Evolutionary conservation across 1,140 invertebrate species (phyloP).

Genomic region (Marisa cornuarietis): DNA sequence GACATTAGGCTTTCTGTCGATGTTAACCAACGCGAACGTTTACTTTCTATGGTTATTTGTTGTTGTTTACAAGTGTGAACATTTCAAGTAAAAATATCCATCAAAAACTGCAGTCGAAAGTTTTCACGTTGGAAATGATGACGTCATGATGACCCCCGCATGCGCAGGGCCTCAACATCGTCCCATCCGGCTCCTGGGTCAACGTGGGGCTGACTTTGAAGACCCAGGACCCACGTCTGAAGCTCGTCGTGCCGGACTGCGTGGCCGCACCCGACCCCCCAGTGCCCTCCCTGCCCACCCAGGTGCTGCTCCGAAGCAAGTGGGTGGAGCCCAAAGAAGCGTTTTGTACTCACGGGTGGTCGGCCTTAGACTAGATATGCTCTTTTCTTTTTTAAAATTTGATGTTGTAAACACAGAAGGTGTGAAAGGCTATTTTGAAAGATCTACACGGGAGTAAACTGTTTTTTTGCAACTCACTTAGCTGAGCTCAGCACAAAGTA

Average conservation of each 20-base stretch:
- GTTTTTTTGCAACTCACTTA: too few relatives aligned
- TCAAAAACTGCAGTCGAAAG: background rate
- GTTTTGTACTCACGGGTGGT: too few relatives aligned
- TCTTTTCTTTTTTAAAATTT: too few relatives aligned
- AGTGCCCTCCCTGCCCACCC: background rate
- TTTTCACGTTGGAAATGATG: background rate
- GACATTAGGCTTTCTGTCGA: background rate
- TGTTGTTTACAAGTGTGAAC: too few relatives aligned
- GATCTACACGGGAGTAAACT: too few relatives aligned
- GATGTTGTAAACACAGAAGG: too few relatives aligned
- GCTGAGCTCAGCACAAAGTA: too few relatives aligned
- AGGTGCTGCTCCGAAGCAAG: conserved; percentile 15
- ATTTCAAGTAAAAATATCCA: too few relatives aligned
- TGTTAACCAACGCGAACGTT: background rate
- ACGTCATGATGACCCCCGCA: background rate
- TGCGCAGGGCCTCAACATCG: background rate
- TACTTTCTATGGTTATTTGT: background rate
- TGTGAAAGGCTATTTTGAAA: too few relatives aligned
- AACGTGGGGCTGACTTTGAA: conserved; percentile 12
- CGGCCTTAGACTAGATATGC: too few relatives aligned
- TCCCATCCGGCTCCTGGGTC: conserved; percentile 2
- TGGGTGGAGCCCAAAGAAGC: background rate
- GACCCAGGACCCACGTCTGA: background rate
- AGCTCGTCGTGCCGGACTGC: conserved; percentile 14
- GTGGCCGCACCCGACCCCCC: conserved; percentile 1